Evolutionary conservation across 2,888 invertebrate genomes (phyloP).

Genomic region (Phrixothrix hirtus): DNA sequence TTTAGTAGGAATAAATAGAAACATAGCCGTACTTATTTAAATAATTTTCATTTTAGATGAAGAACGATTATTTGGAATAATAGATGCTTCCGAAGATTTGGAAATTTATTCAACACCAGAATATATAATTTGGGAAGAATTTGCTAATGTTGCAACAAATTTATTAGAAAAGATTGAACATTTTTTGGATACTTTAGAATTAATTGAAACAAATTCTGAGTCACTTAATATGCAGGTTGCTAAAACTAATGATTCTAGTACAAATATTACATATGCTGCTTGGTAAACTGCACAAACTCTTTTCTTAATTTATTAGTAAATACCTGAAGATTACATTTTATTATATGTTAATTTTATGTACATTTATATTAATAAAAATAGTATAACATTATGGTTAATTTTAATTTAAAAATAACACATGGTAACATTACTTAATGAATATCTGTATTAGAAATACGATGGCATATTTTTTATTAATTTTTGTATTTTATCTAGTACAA

Average conservation of each 20-base stretch:
- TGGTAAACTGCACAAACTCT: no score
- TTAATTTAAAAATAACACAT: no score
- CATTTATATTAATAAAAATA: no score
- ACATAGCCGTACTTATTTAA: neutral
- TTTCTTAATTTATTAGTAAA: no score
- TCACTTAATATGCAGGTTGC: constrained; percentile 30
- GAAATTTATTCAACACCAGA: constrained; percentile 52
- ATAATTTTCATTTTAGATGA: constrained; percentile 59
- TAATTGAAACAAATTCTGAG: constrained; percentile 42
- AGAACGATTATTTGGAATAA: constrained; percentile 60
- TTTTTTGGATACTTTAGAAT: constrained; percentile 53
- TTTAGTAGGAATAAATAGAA: neutral
- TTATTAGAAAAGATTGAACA: constrained; percentile 67
- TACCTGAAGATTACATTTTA: no score
- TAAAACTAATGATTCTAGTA: constrained; percentile 47
- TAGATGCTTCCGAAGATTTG: constrained; percentile 51
- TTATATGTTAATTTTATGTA: no score
- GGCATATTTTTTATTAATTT: constrained; percentile 51
- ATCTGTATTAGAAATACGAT: no score
- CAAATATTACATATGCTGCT: constrained; percentile 52
- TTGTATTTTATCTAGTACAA: constrained; percentile 51
- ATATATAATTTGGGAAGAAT: constrained; percentile 70
- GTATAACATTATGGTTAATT: no score
- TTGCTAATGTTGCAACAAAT: constrained; percentile 74
- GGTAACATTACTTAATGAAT: no score